Conservation (phyloP, 2,113 vertebrate species). For the Prinia subflava region DNA sequence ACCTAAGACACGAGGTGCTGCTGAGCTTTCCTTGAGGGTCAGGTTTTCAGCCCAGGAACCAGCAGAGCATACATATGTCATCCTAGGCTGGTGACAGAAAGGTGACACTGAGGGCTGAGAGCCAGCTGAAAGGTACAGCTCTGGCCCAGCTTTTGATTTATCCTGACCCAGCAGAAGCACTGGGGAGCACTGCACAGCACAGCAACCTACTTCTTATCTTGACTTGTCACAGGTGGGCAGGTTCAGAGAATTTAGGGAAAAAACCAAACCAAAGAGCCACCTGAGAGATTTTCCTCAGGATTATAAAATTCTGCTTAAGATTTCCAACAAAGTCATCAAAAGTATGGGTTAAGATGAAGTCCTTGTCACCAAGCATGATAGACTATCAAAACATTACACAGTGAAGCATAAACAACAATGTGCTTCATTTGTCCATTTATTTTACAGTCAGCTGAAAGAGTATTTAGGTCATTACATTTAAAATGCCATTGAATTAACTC, state of each 20-base stretch:
- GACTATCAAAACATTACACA: constrained; percentile 53
- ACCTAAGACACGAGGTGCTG: accelerated
- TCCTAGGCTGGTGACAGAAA: neutral
- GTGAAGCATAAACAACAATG: constrained; percentile 35
- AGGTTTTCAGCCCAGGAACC: neutral
- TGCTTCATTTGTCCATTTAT: constrained; percentile 34
- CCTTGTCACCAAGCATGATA: constrained; percentile 3
- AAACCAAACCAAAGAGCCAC: neutral
- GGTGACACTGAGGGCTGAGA: neutral
- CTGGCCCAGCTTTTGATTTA: neutral
- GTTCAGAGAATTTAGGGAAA: neutral
- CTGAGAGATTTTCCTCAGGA: neutral
- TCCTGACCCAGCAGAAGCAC: neutral
- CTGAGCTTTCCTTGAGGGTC: neutral
- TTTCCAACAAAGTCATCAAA: constrained; percentile 27
- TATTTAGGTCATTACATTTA: constrained; percentile 44
- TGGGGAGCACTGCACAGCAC: neutral
- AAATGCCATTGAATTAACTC: constrained; percentile 31
- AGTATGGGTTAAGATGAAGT: neutral
- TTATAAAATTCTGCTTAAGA: constrained; percentile 1
- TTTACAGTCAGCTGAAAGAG: constrained; percentile 27
- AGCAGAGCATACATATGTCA: accelerated
- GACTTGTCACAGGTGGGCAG: neutral
- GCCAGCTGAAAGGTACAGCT: neutral
- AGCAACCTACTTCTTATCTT: neutral